Conservation (phyloP, 2,888 invertebrate species). For the Hartigia nigra region DNA sequence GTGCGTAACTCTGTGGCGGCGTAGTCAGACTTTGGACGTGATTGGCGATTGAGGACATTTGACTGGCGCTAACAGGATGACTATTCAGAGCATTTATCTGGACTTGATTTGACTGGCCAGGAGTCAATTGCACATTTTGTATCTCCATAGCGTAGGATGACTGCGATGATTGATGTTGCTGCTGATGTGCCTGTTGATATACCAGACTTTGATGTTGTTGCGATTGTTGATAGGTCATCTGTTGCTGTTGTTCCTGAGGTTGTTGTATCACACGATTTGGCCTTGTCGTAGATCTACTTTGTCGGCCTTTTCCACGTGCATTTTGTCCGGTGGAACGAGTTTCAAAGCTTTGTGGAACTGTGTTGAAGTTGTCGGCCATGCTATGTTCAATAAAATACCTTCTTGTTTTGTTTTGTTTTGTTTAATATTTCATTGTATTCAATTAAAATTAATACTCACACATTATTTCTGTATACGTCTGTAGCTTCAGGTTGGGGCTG, state of each 20-base stretch:
- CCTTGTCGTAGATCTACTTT: slow-evolving; percentile 44
- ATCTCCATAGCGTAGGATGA: slow-evolving; percentile 55
- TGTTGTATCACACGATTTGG: slow-evolving; percentile 55
- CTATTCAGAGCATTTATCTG: slow-evolving; percentile 36
- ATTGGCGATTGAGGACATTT: slow-evolving; percentile 36
- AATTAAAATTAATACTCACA: slow-evolving; percentile 41
- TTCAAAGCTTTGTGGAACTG: slow-evolving; percentile 44
- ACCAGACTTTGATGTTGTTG: slow-evolving; percentile 46
- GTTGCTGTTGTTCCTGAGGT: slow-evolving; percentile 56
- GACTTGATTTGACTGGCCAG: slow-evolving; percentile 40
- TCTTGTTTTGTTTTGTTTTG: background rate
- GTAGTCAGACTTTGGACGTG: slow-evolving; percentile 44
- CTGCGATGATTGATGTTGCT: slow-evolving; percentile 40
- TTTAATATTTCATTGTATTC: background rate
- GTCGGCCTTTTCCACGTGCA: slow-evolving; percentile 46
- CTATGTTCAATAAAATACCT: background rate
- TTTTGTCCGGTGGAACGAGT: slow-evolving; percentile 32
- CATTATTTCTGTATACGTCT: slow-evolving; percentile 51
- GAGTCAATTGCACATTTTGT: slow-evolving; percentile 47
- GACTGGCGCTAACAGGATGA: slow-evolving; percentile 28
- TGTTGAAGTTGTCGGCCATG: slow-evolving; percentile 41
- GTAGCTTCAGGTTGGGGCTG: slow-evolving; percentile 50
- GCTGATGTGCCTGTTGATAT: slow-evolving; percentile 42
- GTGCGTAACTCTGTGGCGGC: slow-evolving; percentile 43
- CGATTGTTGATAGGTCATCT: slow-evolving; percentile 45